phyloP scores from a whole-genome alignment of 2,113 vertebrate species.

The Gadus chalcogrammus region DNA sequence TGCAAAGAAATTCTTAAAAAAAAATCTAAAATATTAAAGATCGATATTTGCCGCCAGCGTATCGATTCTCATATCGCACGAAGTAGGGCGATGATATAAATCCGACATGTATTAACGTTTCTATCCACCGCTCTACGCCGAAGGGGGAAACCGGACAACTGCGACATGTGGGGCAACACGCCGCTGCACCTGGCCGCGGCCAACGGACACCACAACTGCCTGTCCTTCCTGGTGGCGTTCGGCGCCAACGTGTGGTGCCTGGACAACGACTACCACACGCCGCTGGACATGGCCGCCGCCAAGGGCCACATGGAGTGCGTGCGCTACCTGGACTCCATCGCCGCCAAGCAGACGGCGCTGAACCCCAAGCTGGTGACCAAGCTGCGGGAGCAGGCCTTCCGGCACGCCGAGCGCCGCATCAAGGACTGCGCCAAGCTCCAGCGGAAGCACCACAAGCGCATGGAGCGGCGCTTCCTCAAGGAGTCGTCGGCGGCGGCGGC shows the following conservation, averaged over 20 bases:
- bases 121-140: not conserved
- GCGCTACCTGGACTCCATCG: conserved; percentile 92
- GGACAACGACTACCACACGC: conserved; percentile 98
- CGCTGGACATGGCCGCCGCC: conserved; percentile 96
- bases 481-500: conserved; percentile 68
- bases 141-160: conserved; percentile 97
- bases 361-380: conserved; percentile 91
- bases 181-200: conserved; percentile 92
- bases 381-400: conserved; percentile 89
- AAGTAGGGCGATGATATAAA: too few relatives aligned
- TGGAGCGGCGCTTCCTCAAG: conserved; percentile 90
- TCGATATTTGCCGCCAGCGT: too few relatives aligned
- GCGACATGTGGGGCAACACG: conserved; percentile 98
- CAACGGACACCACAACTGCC: conserved; percentile 93
- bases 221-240: conserved; percentile 96
- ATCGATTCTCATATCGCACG: too few relatives aligned
- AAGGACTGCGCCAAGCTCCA: conserved; percentile 92
- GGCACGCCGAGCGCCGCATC: conserved; percentile 85
- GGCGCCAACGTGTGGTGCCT: conserved; percentile 99
- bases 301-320: conserved; percentile 97
- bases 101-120: too few relatives aligned
- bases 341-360: conserved; percentile 89
- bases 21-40: too few relatives aligned
- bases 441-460: conserved; percentile 89
- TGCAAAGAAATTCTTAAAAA: too few relatives aligned